Evolutionary conservation across 2,888 invertebrate species (phyloP).

Genomic region (Agrypnus murinus): DNA sequence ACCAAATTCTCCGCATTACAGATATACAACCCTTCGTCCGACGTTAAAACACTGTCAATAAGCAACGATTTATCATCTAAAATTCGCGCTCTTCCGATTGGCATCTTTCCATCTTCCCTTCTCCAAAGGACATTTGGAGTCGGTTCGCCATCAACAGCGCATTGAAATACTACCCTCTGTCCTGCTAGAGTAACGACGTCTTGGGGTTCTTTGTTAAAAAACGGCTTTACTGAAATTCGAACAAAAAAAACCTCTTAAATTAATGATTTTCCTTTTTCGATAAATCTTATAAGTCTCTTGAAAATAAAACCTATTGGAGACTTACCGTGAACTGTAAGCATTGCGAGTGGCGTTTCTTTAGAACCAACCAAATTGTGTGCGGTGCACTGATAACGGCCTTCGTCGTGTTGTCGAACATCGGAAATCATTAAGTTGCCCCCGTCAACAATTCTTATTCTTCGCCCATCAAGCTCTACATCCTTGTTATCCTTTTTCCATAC

Average conservation of each 20-base stretch:
- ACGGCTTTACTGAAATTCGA: conserved; percentile 83
- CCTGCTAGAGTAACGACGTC: conserved; percentile 90
- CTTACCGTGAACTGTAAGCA: conserved; percentile 88
- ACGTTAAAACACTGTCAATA: conserved; percentile 86
- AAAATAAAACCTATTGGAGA: conserved; percentile 58
- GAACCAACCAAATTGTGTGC: conserved; percentile 94
- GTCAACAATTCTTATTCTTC: conserved; percentile 81
- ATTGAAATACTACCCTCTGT: conserved; percentile 90
- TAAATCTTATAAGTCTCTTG: no score
- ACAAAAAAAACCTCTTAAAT: conserved; percentile 63
- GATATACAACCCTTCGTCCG: conserved; percentile 91
- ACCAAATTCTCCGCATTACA: conserved; percentile 94
- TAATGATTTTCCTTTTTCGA: not conserved
- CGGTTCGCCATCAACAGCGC: conserved; percentile 93
- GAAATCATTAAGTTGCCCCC: conserved; percentile 93
- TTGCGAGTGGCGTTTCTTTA: conserved; percentile 87
- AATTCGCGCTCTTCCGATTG: conserved; percentile 83
- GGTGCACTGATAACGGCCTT: conserved; percentile 93
- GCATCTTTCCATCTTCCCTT: conserved; percentile 90
- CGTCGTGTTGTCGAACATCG: conserved; percentile 91
- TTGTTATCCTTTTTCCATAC: conserved; percentile 88
- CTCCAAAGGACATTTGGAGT: conserved; percentile 92
- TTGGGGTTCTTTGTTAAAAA: conserved; percentile 90
- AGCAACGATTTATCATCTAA: conserved; percentile 86
- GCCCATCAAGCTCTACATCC: conserved; percentile 72